Evolutionary conservation across 2,113 vertebrate genomes (phyloP), one percentile per base, ranked within the genome.

Genomic region (Dasyornis broadbenti): DNA sequence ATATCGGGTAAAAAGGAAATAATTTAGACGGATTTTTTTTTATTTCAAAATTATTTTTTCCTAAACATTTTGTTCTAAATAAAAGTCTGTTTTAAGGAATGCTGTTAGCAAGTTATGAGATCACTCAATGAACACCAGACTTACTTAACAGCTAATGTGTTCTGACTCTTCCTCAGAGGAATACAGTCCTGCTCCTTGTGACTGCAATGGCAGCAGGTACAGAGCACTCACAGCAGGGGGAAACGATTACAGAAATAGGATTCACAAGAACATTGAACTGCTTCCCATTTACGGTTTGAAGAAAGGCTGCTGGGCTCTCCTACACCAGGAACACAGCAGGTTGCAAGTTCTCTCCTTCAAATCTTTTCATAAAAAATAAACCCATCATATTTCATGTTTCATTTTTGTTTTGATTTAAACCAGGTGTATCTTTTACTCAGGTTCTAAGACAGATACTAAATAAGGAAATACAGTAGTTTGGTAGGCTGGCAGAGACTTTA

Each of bases 171-270:
- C n/a, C 15, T 45, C 57, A 45, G 14, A 86, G 15, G 23, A 90
- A 20, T 3, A 6, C 2, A 56, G n/a, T 11, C 31, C 44, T 42
- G 19, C n/a, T 53, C 47, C n/a, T 37, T 24, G 39, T 13, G 49
- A 66, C 59, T 77, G 64, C 53, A 35, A 5, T 5, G 11, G 24
- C 9, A 30, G 40, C 19, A 30, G 26, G 27, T 28, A 47, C 24
- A 61, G 28, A 37, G 19, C 30, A 45, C 30, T 52, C 14, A 31
- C 28, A 71, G 17, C 3, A 4, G 23, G 24, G 23, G 2, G 5
- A 66, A 65, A 12, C 0, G 0, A 56, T 27, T 28, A 65, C 4
- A 26, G 77, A 53, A 79, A 42, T 8, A 21, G 0, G 6, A 40
- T 20, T n/a, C 37, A 69, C 39, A 56, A 37, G n/a, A 79, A 61